Evolutionary conservation across 2,888 invertebrate genomes (phyloP), one percentile per base, ranked within the genome.

Genomic region (Dasysyrphus albostriatus): DNA sequence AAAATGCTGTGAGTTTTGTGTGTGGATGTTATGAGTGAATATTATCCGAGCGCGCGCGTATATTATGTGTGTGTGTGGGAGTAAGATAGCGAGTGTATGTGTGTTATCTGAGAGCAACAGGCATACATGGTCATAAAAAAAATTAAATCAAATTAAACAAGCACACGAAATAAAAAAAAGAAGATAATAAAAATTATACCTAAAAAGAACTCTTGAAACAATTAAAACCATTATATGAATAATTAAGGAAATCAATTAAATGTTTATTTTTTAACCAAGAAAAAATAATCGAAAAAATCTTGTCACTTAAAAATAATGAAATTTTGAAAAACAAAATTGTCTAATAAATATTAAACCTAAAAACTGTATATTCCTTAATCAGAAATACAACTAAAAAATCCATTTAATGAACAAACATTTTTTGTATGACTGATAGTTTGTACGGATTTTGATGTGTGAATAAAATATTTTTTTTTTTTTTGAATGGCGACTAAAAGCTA

Each of bases 341-440:
- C 14, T 37, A 59, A 54, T 69, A 9, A 42, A 54, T 65, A 54
- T 54, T 29, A 24, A 87, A 83, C 29, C 54, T 42, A 65, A 69
- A 77, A 70, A 80, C 58, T 83, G 76, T 73, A 73, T 77, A 83
- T 78, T 83, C 65, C 78, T 79, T 72, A 70, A 76, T 72, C 79
- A 76, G 42, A 58, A 47, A 79, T 63, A 61, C 70, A 61, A 51
- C 69, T 69, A 32, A 75, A 24, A 51, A 51, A 59, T 39, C 7
- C 49, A 73, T 34, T 44, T 16, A 49, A 74, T 34, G 37, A 65
- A 32, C 44, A 56, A 78, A 69, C 61, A 70, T 61, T 76, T 88
- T 89, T 88, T 92, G 92, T 91, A 92, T 92, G 92, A 92, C 91
- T 92, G 92, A 92, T 92, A 92, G 92, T 89, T 92, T 92, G 92